Evolutionary conservation across 2,797 vertebrate genomes (phyloP).

Genomic region (Gila robusta): DNA sequence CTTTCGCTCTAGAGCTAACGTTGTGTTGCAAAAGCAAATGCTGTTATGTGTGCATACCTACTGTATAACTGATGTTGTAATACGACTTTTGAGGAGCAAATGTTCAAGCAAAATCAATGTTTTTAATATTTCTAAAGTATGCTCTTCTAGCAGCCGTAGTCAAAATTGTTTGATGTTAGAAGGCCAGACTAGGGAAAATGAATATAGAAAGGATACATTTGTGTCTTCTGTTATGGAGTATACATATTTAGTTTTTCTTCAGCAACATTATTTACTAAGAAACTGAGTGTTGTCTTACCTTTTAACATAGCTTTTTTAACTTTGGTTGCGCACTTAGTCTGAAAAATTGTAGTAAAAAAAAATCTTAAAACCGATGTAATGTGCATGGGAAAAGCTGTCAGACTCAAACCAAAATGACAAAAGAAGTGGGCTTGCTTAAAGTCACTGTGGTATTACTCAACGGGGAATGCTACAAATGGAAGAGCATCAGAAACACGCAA

Average conservation of each 20-base stretch:
- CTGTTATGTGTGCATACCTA: not conserved
- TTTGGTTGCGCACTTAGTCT: not conserved
- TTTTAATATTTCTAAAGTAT: constrained; percentile 20
- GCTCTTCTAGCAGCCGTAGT: not conserved
- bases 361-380: not conserved
- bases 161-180: not conserved
- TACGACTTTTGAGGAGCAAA: not conserved
- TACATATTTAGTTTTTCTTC: not conserved
- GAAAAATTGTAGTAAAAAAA: not conserved
- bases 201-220: constrained; percentile 1
- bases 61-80: not conserved
- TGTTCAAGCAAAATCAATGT: not conserved
- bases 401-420: not conserved
- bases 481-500: not conserved
- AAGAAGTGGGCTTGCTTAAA: not conserved
- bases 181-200: not conserved
- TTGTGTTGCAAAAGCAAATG: not conserved
- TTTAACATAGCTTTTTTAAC: not conserved
- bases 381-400: not conserved
- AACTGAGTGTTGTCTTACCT: constrained; percentile 2
- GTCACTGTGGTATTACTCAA: not conserved
- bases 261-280: constrained; percentile 8
- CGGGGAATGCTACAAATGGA: not conserved
- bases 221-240: not conserved
- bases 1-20: not conserved